phyloP scores from a whole-genome alignment of 2,113 vertebrate species.

The Oreocharis arfaki region DNA sequence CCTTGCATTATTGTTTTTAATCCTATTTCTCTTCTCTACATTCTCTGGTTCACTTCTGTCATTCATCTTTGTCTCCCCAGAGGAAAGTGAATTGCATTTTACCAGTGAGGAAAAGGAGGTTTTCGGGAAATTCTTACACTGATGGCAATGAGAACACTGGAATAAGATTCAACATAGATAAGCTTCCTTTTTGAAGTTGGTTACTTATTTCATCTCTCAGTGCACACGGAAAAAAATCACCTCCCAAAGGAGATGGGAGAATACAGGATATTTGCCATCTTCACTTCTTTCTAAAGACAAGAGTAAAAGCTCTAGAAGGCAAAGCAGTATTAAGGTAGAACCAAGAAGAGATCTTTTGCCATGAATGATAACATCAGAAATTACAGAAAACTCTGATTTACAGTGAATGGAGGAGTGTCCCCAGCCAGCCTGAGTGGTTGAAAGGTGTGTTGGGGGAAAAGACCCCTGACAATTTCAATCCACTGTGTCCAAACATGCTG shows the following conservation, averaged over 20 bases:
- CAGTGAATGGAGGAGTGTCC: background rate
- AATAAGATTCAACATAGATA: background rate
- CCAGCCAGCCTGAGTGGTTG: background rate
- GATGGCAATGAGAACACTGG: background rate
- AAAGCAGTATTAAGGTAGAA: background rate
- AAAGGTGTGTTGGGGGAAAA: background rate
- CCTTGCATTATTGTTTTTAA: background rate
- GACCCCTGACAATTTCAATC: background rate
- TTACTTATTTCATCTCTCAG: background rate
- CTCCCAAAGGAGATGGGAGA: background rate
- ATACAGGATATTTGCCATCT: background rate
- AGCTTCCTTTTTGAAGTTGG: background rate
- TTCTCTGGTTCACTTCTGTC: background rate
- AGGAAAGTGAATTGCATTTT: background rate
- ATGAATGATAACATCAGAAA: background rate
- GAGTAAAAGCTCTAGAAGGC: background rate
- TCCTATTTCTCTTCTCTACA: background rate
- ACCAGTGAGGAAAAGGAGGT: background rate
- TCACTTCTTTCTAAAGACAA: background rate
- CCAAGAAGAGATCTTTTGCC: background rate
- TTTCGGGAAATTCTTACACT: background rate
- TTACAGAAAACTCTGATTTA: background rate
- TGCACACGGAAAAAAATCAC: background rate
- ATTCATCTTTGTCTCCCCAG: background rate
- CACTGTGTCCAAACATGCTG: background rate